phyloP scores from a whole-genome alignment of 2,888 invertebrate genomes.

The Pomacea canaliculata region DNA sequence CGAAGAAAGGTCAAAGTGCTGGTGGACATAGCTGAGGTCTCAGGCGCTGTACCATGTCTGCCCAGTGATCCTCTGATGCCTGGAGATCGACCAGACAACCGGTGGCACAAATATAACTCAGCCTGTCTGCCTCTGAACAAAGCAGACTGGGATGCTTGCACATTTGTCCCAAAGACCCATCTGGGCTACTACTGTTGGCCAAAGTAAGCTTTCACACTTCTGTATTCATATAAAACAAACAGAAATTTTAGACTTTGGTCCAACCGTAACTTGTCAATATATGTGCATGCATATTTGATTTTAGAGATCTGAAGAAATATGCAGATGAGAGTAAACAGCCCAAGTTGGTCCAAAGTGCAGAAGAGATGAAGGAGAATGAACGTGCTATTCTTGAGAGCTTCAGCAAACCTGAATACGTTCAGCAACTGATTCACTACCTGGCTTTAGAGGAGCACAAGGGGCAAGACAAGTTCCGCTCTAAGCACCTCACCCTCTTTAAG shows the following conservation, averaged over 20 bases:
- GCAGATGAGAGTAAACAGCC: conserved; percentile 79
- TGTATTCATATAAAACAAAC: not conserved
- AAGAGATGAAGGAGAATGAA: conserved; percentile 77
- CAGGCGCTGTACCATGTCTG: conserved; percentile 36
- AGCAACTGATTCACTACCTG: conserved; percentile 79
- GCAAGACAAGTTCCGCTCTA: conserved; percentile 82
- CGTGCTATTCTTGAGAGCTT: conserved; percentile 79
- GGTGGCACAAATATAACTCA: conserved; percentile 81
- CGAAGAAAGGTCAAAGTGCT: conserved; percentile 75
- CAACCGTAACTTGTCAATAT: not conserved
- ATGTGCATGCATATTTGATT: not conserved
- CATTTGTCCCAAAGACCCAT: conserved; percentile 79
- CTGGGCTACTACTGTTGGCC: conserved; percentile 75
- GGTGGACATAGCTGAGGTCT: conserved; percentile 73
- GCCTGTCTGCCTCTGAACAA: conserved; percentile 75
- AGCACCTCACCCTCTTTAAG: conserved; percentile 80
- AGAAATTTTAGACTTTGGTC: not conserved
- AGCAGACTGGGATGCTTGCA: conserved; percentile 81
- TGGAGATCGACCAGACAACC: conserved; percentile 78
- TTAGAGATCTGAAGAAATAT: conserved; percentile 76
- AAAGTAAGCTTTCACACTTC: conserved; percentile 51
- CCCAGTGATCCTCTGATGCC: conserved; percentile 36
- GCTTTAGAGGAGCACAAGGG: conserved; percentile 90
- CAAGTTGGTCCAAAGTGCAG: conserved; percentile 72
- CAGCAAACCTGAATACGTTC: conserved; percentile 77